A percentile compares a stretch with the other conserved stretches of the same genome.
Evolutionary conservation across 2,113 vertebrate genomes (phyloP).

Genomic region (Cisticola juncidis): DNA sequence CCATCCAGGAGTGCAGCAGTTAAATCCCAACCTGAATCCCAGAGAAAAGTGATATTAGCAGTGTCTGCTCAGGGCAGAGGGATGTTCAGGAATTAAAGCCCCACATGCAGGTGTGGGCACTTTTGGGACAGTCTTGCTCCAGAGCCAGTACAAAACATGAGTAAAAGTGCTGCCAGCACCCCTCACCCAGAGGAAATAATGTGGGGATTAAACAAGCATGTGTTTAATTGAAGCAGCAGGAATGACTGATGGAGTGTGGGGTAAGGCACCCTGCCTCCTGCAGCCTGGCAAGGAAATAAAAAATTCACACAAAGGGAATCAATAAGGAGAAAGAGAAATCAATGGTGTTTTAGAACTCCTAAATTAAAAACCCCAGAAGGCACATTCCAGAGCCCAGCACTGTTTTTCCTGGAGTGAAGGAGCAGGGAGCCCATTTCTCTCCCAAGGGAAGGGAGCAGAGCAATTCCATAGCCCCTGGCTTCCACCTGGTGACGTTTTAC

Average conservation of each 20-base stretch:
- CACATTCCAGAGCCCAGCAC: background rate
- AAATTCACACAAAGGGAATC: background rate
- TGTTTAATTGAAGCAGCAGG: background rate
- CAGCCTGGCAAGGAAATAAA: background rate
- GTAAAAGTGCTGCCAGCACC: background rate
- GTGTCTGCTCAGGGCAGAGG: background rate
- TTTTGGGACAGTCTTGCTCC: background rate
- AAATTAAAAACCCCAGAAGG: background rate
- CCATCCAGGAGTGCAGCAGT: background rate
- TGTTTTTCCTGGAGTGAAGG: background rate
- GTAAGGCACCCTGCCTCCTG: background rate
- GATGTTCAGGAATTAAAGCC: background rate
- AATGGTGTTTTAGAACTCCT: background rate
- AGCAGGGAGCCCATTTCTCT: background rate
- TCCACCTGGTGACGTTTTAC: background rate
- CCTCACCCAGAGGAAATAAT: background rate
- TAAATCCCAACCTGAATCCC: background rate
- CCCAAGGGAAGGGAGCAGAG: background rate
- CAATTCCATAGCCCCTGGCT: background rate
- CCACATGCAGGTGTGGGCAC: background rate
- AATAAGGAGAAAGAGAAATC: too few relatives aligned
- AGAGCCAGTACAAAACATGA: fast-evolving
- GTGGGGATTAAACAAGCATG: background rate
- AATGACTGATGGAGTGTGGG: fast-evolving
- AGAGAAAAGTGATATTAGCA: background rate